Percentiles rank a stretch among this genome's conserved stretches.
Conservation (phyloP, 2,797 vertebrate genomes). For the Chelidonichthys spinosus region DNA sequence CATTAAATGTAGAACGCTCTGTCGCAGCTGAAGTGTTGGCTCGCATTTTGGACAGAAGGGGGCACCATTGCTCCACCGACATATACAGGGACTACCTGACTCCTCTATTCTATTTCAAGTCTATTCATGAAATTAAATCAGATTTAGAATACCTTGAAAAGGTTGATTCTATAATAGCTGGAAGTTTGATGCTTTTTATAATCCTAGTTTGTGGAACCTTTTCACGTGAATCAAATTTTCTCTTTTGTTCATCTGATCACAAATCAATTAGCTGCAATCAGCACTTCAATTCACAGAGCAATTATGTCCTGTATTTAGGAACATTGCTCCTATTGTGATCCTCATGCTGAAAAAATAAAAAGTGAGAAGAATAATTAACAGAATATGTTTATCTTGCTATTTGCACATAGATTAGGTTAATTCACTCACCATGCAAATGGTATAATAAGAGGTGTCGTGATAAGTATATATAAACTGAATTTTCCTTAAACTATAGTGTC, state of each 20-base stretch:
- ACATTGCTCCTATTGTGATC: background rate
- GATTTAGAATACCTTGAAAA: slow-evolving; percentile 5
- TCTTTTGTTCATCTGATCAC: background rate
- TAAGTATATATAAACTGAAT: background rate
- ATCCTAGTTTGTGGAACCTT: background rate
- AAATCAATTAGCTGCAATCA: slow-evolving; percentile 28
- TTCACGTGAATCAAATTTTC: background rate
- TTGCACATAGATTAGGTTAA: background rate
- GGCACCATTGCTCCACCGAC: slow-evolving; percentile 66
- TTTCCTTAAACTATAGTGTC: background rate
- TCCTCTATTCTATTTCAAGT: slow-evolving; percentile 12
- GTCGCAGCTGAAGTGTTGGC: slow-evolving; percentile 17
- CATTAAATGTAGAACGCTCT: slow-evolving; percentile 13
- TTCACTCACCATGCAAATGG: background rate
- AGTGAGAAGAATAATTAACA: background rate
- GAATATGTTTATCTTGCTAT: background rate
- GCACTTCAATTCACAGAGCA: slow-evolving; percentile 7
- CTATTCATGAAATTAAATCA: slow-evolving; percentile 12
- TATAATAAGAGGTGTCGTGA: background rate
- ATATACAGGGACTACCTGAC: background rate
- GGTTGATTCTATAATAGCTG: background rate
- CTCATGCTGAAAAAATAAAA: background rate
- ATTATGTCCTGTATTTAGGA: slow-evolving; percentile 12
- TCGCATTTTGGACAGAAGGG: slow-evolving; percentile 60
- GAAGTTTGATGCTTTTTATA: background rate